Percentiles rank a stretch among this genome's conserved stretches.
phyloP scores from a whole-genome alignment of 2,113 vertebrate genomes.

The Salvelinus sp. region DNA sequence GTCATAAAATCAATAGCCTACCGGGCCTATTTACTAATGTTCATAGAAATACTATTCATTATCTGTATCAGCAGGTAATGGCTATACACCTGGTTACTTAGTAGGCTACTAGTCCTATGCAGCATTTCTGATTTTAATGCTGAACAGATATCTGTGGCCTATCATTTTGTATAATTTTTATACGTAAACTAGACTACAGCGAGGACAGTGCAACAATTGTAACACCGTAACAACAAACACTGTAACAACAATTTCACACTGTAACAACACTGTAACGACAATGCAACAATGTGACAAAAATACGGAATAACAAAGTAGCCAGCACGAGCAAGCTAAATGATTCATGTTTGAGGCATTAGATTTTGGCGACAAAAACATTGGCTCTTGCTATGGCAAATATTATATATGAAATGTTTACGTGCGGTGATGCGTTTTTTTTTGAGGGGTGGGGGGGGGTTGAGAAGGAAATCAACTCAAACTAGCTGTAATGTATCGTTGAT shows the following conservation, averaged over 20 bases:
- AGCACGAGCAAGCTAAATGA: not conserved
- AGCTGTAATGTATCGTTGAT: constrained; percentile 1
- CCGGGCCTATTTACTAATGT: not conserved
- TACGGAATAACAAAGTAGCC: not conserved
- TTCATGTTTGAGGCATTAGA: not conserved
- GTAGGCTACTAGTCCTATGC: not conserved
- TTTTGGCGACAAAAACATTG: not conserved
- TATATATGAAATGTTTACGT: not conserved
- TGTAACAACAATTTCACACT: not conserved
- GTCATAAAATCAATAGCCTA: not conserved
- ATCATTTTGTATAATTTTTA: not conserved
- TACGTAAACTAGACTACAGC: too few species aligned
- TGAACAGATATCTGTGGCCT: not conserved
- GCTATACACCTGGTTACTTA: not conserved
- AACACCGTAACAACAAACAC: not conserved
- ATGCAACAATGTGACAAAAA: not conserved
- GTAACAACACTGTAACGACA: not conserved
- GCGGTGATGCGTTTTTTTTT: not conserved
- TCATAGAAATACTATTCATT: not conserved
- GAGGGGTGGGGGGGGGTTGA: too few species aligned
- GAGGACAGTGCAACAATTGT: too few species aligned
- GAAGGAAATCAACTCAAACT: not conserved
- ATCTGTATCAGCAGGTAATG: not conserved
- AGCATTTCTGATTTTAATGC: not conserved
- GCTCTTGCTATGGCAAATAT: not conserved